phyloP scores from a whole-genome alignment of 2,797 vertebrate species.

The Danionella dracula region DNA sequence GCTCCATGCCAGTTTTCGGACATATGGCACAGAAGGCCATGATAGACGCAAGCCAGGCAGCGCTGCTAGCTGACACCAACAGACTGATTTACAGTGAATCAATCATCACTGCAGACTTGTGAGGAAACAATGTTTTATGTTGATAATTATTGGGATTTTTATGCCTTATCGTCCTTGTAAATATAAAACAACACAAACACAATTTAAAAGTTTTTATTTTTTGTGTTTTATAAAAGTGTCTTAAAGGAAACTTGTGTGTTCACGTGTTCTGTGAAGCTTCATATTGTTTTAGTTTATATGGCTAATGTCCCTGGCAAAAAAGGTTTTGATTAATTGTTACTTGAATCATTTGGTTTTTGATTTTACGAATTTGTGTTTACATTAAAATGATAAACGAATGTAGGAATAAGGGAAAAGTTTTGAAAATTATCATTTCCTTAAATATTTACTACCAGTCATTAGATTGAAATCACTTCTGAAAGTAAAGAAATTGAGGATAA shows the following conservation, averaged over 20 bases:
- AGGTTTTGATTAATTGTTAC: too few relatives aligned
- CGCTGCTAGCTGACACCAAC: slow-evolving; percentile 80
- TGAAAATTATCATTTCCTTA: too few relatives aligned
- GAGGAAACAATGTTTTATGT: slow-evolving; percentile 52
- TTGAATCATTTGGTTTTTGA: too few relatives aligned
- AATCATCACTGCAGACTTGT: slow-evolving; percentile 89
- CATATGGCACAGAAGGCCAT: slow-evolving; percentile 83
- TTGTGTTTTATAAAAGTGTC: slow-evolving; percentile 45
- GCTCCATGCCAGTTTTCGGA: slow-evolving; percentile 76
- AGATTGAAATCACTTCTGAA: too few relatives aligned
- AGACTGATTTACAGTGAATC: slow-evolving; percentile 85
- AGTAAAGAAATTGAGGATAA: too few relatives aligned
- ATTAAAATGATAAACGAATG: background rate
- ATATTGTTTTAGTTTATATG: background rate
- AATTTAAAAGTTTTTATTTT: slow-evolving; percentile 71
- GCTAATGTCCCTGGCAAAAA: background rate
- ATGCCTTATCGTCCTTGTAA: slow-evolving; percentile 60
- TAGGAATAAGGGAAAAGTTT: background rate
- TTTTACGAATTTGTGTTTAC: too few relatives aligned
- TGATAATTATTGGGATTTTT: slow-evolving; percentile 55
- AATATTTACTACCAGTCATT: background rate
- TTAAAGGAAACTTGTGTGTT: slow-evolving; percentile 6
- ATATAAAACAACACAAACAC: slow-evolving; percentile 65
- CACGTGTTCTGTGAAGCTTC: slow-evolving; percentile 20
- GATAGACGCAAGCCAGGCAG: slow-evolving; percentile 83